Evolutionary conservation across 2,888 invertebrate species (phyloP), one percentile per base, ranked within the genome.

Genomic region (Dysmachus trigonus): DNA sequence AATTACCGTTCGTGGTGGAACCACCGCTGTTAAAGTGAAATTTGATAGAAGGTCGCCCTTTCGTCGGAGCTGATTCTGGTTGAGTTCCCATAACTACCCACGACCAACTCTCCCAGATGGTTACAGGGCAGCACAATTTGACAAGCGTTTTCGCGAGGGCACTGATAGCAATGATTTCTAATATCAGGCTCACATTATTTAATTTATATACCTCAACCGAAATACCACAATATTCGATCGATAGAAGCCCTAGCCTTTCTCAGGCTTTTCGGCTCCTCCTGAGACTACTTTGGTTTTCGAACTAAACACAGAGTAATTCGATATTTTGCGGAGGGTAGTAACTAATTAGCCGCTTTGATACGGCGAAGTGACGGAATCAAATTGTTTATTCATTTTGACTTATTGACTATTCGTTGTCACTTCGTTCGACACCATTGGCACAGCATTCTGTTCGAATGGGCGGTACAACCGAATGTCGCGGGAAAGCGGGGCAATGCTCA

Each of bases 401-500:
- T 81, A 53, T 81, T 81, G 81, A 81, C 81, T 53, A 81, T 81
- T 62, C 81, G 62, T 81, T 81, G 81, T 81, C 81, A 81, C 81
- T 53, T 81, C 41, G 31, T 81, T 53, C 81, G 30, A 33, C 53
- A 30, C 33, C 79, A 47, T 15, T 47, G 4, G 3, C 30, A 1
- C 22, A 7, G 7, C 8, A n/a, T 30, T n/a, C 38, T 22, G 10
- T n/a, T 22, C 8, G 7, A 22, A 22, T 1, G 53, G 22, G 18
- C 53, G 53, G 47, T n/a, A n/a, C n/a, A n/a, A 74, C 31, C 33
- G n/a, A 15, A 10, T 33, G 35, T 74, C 31, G 13, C 18, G 74
- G 18, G 30, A n/a, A 33, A 31, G n/a, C 22, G 72, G 1, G 30
- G 2, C 0, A 74, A 31, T 33, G 18, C 15, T 27, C 77, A 31